These are phyloP conservation scores for Ectobius pallidus DNA, from an alignment of 2,888 invertebrate genomes.

Conservation along the genomic window DNA sequence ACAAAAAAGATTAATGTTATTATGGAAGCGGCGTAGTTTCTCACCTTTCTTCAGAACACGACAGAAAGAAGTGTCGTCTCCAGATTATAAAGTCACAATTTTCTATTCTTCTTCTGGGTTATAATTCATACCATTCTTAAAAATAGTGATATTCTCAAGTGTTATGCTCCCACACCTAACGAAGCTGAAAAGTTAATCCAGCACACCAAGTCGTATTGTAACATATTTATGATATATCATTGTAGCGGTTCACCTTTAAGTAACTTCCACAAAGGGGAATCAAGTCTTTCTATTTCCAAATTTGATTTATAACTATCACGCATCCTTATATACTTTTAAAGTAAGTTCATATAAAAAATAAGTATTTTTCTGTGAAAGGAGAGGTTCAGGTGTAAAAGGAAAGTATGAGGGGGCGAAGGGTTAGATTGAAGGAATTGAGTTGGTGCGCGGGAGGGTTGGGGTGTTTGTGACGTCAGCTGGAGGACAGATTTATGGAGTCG, in stretches of 20 bases:
- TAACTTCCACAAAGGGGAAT: neutral
- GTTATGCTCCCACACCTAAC: neutral
- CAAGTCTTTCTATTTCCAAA: neutral
- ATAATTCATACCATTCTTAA: too few species aligned
- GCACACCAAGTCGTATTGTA: neutral
- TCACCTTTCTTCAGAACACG: too few species aligned
- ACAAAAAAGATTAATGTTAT: too few species aligned
- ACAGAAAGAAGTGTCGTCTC: too few species aligned
- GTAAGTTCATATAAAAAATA: neutral
- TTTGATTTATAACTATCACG: slow-evolving; percentile 14
- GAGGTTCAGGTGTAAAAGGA: slow-evolving; percentile 12
- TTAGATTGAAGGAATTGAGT: slow-evolving; percentile 12
- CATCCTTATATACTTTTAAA: neutral
- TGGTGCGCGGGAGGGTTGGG: neutral
- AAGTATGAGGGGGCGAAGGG: too few species aligned
- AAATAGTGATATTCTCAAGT: too few species aligned
- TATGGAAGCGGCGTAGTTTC: too few species aligned
- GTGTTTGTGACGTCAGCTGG: slow-evolving; percentile 32
- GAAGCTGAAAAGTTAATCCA: slow-evolving; percentile 7
- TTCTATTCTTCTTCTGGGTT: too few species aligned
- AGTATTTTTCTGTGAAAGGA: neutral
- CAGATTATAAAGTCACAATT: too few species aligned
- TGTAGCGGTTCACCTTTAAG: neutral
- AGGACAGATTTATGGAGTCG: slow-evolving; percentile 41
- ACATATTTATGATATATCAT: neutral